Evolutionary conservation across 2,888 invertebrate genomes (phyloP).

Genomic region (Petrolisthes manimaculis): DNA sequence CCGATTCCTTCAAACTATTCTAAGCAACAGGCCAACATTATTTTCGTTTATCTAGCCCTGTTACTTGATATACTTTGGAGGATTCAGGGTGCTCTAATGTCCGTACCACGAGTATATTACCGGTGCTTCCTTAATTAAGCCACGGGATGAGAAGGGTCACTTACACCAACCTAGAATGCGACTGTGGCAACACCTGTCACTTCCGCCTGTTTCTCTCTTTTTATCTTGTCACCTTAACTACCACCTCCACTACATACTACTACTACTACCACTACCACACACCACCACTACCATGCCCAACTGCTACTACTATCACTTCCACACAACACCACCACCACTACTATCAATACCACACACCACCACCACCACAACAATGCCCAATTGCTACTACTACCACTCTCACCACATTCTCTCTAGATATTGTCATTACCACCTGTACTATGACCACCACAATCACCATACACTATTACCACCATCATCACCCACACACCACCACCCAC

Average conservation of each 20-base stretch:
- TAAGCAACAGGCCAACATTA: no score
- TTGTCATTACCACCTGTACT: neutral
- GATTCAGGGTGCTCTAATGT: no score
- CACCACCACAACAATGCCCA: neutral
- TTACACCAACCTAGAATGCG: no score
- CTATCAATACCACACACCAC: neutral
- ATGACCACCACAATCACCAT: neutral
- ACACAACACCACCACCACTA: neutral
- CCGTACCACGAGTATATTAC: no score
- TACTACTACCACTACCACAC: neutral
- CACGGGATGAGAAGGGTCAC: no score
- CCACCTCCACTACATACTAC: neutral
- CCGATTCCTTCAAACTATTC: no score
- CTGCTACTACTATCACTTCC: no score
- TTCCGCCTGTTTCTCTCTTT: no score
- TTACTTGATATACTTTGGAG: no score
- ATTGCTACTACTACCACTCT: neutral
- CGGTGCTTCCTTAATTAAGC: no score
- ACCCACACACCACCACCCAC: neutral
- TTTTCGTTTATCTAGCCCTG: no score
- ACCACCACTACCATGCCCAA: neutral
- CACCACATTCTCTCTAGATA: neutral
- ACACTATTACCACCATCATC: neutral
- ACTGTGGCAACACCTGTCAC: no score
- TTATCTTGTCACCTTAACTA: neutral